Evolutionary conservation across 2,113 vertebrate genomes (phyloP).

Genomic region (Podocnemis expansa): DNA sequence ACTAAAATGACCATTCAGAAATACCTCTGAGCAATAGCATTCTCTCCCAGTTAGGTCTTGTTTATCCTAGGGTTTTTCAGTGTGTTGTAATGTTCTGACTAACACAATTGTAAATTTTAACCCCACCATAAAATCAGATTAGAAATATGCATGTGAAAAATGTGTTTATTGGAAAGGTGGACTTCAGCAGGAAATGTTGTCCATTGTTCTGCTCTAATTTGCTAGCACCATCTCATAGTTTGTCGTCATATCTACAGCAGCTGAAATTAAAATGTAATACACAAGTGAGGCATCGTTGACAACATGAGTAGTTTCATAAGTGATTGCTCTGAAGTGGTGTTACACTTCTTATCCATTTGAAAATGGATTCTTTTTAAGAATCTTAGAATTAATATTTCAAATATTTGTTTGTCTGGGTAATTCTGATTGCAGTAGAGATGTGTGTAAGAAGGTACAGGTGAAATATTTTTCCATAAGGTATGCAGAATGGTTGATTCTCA

Average conservation of each 20-base stretch:
- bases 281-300: background rate
- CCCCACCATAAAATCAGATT: background rate
- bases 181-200: background rate
- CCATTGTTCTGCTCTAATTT: background rate
- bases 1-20: background rate
- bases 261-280: background rate
- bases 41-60: background rate
- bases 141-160: background rate
- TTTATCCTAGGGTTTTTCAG: background rate
- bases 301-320: background rate
- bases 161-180: background rate
- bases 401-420: background rate
- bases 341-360: background rate
- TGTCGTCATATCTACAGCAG: fast-evolving
- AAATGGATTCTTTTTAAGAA: background rate
- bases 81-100: background rate
- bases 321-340: background rate
- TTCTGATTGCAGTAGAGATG: background rate
- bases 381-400: background rate
- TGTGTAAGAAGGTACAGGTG: background rate
- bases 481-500: background rate
- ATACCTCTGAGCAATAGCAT: background rate
- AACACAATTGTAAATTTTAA: background rate
- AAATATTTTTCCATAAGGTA: background rate
- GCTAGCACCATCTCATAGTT: background rate